These are phyloP conservation scores for Garrulus glandarius DNA, from an alignment of 2,797 vertebrate genomes.

Conservation along the genomic window DNA sequence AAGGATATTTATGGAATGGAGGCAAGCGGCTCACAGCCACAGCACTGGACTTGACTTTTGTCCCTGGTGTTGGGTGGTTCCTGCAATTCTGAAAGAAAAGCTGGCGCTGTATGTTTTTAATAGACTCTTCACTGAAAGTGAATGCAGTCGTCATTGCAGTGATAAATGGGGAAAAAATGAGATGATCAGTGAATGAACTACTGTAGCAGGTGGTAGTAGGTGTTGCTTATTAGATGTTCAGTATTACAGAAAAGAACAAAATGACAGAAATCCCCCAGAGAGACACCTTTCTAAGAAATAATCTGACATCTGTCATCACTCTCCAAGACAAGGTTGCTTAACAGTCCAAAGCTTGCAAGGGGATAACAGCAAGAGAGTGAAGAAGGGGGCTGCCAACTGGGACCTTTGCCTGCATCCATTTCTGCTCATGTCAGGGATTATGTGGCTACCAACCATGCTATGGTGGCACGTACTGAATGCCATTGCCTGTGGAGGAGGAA, in stretches of 20 bases:
- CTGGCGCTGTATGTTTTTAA: not conserved
- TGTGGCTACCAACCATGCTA: not conserved
- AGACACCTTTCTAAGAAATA: slow-evolving; percentile 19
- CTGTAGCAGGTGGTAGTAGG: slow-evolving; percentile 62
- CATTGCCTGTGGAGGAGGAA: not conserved
- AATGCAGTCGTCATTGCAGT: not conserved
- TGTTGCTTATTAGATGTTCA: slow-evolving; percentile 60
- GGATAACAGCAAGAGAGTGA: not conserved
- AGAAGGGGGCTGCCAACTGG: not conserved
- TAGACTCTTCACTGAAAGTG: not conserved
- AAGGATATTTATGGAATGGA: not conserved
- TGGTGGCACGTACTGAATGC: rapidly evolving
- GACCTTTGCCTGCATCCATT: not conserved
- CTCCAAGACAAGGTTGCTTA: not conserved
- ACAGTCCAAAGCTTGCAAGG: not conserved
- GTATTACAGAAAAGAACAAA: slow-evolving; percentile 23
- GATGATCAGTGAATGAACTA: slow-evolving; percentile 43
- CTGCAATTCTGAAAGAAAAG: not conserved
- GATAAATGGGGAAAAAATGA: slow-evolving; percentile 12
- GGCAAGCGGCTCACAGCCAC: not conserved
- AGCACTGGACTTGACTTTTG: not conserved
- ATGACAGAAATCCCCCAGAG: not conserved
- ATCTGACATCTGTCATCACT: not conserved
- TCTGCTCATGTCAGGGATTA: not conserved
- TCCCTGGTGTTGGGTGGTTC: not conserved